Evolutionary conservation across 2,113 vertebrate species (phyloP).

Genomic region (Planiliza haematocheilus): DNA sequence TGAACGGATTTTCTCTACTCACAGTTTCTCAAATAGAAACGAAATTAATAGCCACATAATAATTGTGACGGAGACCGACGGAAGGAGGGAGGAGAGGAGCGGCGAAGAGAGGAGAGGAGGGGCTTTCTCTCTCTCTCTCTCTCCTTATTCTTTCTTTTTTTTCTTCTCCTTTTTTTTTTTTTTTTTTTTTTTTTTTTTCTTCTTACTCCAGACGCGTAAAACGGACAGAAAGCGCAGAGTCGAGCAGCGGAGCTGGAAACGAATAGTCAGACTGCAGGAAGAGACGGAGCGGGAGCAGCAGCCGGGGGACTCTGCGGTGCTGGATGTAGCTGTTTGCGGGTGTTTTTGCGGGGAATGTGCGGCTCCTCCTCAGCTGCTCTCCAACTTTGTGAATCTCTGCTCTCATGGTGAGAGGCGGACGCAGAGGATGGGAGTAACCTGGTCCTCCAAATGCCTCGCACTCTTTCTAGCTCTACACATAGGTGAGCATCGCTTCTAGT

Average conservation of each 20-base stretch:
- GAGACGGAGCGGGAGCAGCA: neutral
- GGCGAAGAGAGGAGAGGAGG: constrained; percentile 11
- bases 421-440: constrained; percentile 97
- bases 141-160: no score
- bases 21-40: no score
- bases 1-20: no score
- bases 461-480: constrained; percentile 93
- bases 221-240: constrained; percentile 37
- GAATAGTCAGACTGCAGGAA: neutral
- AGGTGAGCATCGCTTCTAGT: no score
- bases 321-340: constrained; percentile 53
- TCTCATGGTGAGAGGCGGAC: constrained; percentile 91
- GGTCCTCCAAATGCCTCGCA: constrained; percentile 93
- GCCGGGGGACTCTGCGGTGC: neutral
- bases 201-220: constrained; percentile 46
- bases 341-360: constrained; percentile 52
- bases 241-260: neutral
- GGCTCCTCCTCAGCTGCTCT: constrained; percentile 55
- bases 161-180: no score
- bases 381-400: constrained; percentile 88
- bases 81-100: neutral
- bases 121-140: constrained; percentile 3
- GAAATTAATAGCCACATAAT: neutral
- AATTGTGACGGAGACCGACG: constrained; percentile 1
- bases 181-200: neutral